These are phyloP conservation scores for Synanthedon vespiformis DNA, from an alignment of 2,888 invertebrate genomes.

Conservation along the genomic window DNA sequence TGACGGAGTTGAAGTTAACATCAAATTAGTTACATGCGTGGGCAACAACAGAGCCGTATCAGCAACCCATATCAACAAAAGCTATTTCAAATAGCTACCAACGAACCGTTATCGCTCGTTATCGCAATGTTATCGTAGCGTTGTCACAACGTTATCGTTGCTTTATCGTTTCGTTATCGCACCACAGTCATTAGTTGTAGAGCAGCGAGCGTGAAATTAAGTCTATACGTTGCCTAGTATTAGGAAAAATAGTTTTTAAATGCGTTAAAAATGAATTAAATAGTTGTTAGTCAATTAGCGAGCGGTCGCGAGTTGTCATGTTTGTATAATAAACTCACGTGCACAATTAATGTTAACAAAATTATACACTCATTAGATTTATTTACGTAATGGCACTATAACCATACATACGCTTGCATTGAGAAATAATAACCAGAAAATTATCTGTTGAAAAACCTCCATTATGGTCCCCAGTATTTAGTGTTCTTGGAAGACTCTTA, in stretches of 20 bases:
- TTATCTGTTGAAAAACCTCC: too few species aligned
- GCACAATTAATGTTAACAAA: too few species aligned
- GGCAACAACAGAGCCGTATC: neutral
- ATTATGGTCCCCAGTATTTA: too few species aligned
- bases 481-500: too few species aligned
- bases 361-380: too few species aligned
- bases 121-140: slow-evolving; percentile 18
- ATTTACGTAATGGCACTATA: too few species aligned
- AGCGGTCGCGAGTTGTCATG: too few species aligned
- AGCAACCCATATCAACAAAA: neutral
- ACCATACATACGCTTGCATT: too few species aligned
- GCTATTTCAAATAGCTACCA: slow-evolving; percentile 9
- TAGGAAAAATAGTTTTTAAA: neutral
- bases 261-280: too few species aligned
- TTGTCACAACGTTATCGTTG: slow-evolving; percentile 22
- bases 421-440: too few species aligned
- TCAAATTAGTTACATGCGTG: neutral
- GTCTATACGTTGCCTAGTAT: neutral
- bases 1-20: neutral
- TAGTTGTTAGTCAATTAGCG: too few species aligned
- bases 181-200: slow-evolving; percentile 28
- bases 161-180: slow-evolving; percentile 24
- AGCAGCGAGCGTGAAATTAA: slow-evolving; percentile 29
- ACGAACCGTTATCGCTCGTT: slow-evolving; percentile 14
- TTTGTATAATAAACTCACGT: too few species aligned